Base-by-base conservation (phyloP, 1,140 invertebrate species). In the Drosophila murphyi region DNA sequence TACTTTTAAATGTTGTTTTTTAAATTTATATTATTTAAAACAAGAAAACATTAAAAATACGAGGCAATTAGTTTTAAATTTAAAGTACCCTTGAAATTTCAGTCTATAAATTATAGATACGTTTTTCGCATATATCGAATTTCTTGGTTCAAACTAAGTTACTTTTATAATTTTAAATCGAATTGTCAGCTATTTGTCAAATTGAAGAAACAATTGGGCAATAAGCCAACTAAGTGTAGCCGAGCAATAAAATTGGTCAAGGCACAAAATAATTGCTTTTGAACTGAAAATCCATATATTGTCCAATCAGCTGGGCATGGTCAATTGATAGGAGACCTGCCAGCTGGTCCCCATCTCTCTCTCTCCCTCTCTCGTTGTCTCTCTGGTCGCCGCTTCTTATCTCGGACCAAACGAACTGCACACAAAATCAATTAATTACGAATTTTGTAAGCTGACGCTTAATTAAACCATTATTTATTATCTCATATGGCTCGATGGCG, bases 381-480 rank as follows among this genome's bases (percentile, higher is more conserved):
- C 8, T n/a, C 45, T 39, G 32, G 47, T 62, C 28, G 35, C 51
- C 47, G 39, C 39, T 43, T 43, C 10, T 75, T 75, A 75, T 75
- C 72, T 61, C 4, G 8, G 52, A 2, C 31, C 43, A 56, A 73
- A 43, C 72, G 47, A 78, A 52, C 45, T 72, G 76, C 68, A 73
- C 63, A 69, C 75, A 80, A 80, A 80, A 77, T 78, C 86, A 89
- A 89, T 89, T 89, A 90, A 89, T 89, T 90, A 79, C 81, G 71
- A 60, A 85, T 90, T 89, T 90, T 71, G 78, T 81, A 71, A 70
- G 79, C 81, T 76, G 78, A 74, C 76, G 68, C 86, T 81, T 79
- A 89, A 89, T 85, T 89, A 90, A 89, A 76, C 85, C 78, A 79
- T 89, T 89, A 89, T 89, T 89, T 88, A 89, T 90, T 89, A 89